Conservation (phyloP, 2,888 invertebrate genomes). For the Macroteleia sp. region DNA sequence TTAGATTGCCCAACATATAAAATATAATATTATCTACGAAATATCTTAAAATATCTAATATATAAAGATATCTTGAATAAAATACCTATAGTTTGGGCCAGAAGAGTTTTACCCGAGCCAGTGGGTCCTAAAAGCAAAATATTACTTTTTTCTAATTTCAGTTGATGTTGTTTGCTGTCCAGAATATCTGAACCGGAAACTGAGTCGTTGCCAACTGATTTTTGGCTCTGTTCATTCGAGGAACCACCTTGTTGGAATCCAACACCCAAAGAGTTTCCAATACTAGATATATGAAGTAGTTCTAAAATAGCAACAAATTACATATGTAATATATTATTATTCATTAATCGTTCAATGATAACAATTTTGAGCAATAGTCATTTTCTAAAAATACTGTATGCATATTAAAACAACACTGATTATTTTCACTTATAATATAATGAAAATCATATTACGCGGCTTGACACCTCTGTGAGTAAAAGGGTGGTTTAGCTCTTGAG, state of each 20-base stretch:
- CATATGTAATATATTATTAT: too few species aligned
- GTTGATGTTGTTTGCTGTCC: constrained; percentile 91
- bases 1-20: too few species aligned
- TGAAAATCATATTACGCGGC: constrained; percentile 76
- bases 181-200: constrained; percentile 90
- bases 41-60: too few species aligned
- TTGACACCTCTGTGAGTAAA: constrained; percentile 89
- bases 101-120: constrained; percentile 97
- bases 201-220: constrained; percentile 69
- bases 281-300: constrained; percentile 93
- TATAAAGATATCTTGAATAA: too few species aligned
- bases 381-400: too few species aligned
- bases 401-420: too few species aligned
- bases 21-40: too few species aligned
- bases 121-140: constrained; percentile 98
- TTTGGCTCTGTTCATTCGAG: constrained; percentile 72
- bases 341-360: too few species aligned
- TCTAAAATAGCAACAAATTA: too few species aligned
- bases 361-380: too few species aligned
- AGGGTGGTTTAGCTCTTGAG: constrained; percentile 88
- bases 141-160: constrained; percentile 97
- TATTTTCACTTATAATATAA: constrained; percentile 12
- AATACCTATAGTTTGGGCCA: constrained; percentile 95
- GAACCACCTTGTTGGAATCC: constrained; percentile 84
- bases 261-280: constrained; percentile 88